Conservation (phyloP, 2,113 vertebrate genomes). For the Calidris pugnax region DNA sequence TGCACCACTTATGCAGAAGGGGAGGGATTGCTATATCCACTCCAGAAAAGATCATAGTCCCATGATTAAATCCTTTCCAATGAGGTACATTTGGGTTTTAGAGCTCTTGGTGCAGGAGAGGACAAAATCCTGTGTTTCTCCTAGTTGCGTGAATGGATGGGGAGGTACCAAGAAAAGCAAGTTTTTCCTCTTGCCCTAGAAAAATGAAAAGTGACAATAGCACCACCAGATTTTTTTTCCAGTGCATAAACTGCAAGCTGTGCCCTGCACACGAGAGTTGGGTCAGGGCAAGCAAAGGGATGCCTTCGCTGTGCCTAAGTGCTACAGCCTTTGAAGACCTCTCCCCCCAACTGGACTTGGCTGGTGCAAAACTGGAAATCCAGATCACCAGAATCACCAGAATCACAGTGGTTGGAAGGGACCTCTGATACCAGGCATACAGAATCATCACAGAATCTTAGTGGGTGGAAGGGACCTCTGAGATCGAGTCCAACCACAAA, state of each 20-base stretch:
- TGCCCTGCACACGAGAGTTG: rapidly evolving
- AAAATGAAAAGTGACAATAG: not conserved
- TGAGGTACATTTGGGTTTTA: not conserved
- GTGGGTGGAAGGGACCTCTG: too few species aligned
- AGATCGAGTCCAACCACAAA: too few species aligned
- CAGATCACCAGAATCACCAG: too few species aligned
- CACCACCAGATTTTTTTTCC: not conserved
- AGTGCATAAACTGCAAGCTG: not conserved
- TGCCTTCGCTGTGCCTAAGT: not conserved
- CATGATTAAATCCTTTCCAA: not conserved
- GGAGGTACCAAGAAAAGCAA: not conserved
- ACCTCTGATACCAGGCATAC: rapidly evolving
- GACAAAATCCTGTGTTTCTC: not conserved
- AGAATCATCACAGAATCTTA: too few species aligned
- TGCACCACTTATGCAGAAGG: not conserved
- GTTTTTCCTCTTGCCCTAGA: not conserved
- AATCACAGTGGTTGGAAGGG: too few species aligned
- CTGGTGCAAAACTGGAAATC: not conserved
- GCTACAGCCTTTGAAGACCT: not conserved
- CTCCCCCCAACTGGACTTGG: not conserved
- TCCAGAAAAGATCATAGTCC: not conserved
- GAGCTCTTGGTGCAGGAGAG: not conserved
- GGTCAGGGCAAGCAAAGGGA: not conserved
- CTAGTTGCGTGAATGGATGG: rapidly evolving
- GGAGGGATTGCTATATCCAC: not conserved